These are phyloP conservation scores for Turritopsis rubra DNA, from an alignment of 30 jellyfish, hydroid and myxozoan species.

Conservation along the genomic window DNA sequence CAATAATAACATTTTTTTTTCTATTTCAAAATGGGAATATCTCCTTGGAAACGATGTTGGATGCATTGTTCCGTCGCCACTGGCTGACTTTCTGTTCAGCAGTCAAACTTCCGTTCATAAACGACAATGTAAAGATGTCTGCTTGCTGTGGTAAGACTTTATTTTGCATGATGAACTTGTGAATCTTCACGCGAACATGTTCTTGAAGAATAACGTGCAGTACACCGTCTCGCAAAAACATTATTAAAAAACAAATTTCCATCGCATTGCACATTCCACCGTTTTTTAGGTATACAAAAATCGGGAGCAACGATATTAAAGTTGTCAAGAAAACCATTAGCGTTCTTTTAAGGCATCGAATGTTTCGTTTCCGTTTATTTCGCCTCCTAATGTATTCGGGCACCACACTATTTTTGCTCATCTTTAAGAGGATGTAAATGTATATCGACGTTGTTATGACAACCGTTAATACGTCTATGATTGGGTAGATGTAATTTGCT, in stretches of 20 bases:
- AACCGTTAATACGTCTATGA: neutral
- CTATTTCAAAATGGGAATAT: conserved; percentile 3
- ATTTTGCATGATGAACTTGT: neutral
- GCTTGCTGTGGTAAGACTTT: neutral
- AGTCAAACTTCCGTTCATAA: neutral
- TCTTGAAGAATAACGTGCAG: conserved; percentile 18
- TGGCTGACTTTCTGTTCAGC: neutral
- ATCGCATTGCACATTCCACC: neutral
- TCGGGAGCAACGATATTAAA: conserved; percentile 8
- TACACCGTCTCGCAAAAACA: conserved; percentile 12
- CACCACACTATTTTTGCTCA: neutral
- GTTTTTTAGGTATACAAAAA: neutral
- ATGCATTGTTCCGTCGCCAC: neutral
- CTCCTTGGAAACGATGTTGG: neutral
- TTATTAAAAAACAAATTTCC: neutral
- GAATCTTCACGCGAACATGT: conserved; percentile 10
- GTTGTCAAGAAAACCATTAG: neutral
- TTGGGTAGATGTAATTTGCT: neutral
- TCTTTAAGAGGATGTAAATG: neutral
- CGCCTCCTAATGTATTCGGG: conserved; percentile 12
- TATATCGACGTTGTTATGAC: neutral
- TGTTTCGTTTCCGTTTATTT: neutral
- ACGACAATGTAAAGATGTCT: neutral
- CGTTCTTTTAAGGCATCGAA: neutral
- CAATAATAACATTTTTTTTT: too few species aligned